Percentiles rank a stretch among this genome's conserved stretches.
Evolutionary conservation across 2,113 vertebrate species (phyloP).

Genomic region (Alethe diademata): DNA sequence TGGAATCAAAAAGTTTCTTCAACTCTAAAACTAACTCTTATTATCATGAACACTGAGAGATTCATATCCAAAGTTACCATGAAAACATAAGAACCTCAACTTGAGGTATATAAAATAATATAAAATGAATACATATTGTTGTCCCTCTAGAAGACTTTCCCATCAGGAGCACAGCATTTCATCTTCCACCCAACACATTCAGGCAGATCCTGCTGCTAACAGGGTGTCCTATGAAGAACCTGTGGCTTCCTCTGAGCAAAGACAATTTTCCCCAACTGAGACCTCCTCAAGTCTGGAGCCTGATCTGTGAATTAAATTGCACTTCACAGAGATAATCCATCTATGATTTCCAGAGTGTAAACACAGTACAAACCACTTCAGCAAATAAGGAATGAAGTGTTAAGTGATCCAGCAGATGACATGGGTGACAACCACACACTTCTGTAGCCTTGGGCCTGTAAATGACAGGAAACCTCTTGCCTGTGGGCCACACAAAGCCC

Average conservation of each 20-base stretch:
- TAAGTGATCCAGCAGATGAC: not conserved
- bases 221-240: accelerated
- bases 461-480: not conserved
- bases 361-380: not conserved
- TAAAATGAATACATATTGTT: not conserved
- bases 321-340: not conserved
- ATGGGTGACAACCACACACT: accelerated
- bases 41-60: not conserved
- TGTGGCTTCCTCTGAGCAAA: not conserved
- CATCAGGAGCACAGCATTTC: not conserved
- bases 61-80: not conserved
- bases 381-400: not conserved
- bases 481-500: not conserved
- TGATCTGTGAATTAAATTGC: not conserved
- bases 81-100: not conserved
- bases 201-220: not conserved
- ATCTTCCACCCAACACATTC: not conserved
- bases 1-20: not conserved
- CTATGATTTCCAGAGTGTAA: not conserved
- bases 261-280: not conserved
- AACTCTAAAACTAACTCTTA: not conserved
- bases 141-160: not conserved
- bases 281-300: not conserved
- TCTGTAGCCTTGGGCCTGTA: not conserved
- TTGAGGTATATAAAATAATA: not conserved